Evolutionary conservation across 2,113 vertebrate genomes (phyloP).

Genomic region (Spermophilus dauricus): DNA sequence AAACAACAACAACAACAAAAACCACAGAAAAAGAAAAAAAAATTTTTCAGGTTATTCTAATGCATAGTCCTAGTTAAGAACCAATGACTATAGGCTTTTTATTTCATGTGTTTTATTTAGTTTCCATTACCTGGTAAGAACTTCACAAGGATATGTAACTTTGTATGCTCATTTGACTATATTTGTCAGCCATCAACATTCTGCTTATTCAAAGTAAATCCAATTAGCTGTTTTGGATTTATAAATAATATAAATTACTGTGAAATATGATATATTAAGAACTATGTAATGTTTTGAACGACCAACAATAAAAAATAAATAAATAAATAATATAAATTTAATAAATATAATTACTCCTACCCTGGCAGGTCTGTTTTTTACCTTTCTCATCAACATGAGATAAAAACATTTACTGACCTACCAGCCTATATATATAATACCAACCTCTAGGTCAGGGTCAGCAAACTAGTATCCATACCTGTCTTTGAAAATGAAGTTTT

Average conservation of each 20-base stretch:
- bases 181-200: conserved; percentile 36
- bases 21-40: background rate
- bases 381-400: background rate
- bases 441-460: background rate
- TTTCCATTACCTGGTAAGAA: background rate
- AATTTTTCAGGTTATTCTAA: background rate
- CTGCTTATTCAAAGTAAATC: conserved; percentile 15
- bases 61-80: background rate
- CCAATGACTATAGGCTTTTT: background rate
- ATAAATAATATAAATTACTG: too few species aligned
- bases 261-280: too few species aligned
- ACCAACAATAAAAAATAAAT: too few species aligned
- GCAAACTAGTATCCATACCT: background rate
- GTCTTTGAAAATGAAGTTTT: conserved; percentile 24
- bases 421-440: background rate
- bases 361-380: background rate
- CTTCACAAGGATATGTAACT: background rate
- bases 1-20: too few species aligned
- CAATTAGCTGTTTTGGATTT: background rate
- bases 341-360: background rate
- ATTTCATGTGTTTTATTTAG: conserved; percentile 1
- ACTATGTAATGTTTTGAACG: too few species aligned
- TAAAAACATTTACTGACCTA: conserved; percentile 41
- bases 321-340: too few species aligned
- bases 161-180: background rate